Base-by-base conservation (phyloP, 2,113 vertebrate species). In the Pionites leucogaster region DNA sequence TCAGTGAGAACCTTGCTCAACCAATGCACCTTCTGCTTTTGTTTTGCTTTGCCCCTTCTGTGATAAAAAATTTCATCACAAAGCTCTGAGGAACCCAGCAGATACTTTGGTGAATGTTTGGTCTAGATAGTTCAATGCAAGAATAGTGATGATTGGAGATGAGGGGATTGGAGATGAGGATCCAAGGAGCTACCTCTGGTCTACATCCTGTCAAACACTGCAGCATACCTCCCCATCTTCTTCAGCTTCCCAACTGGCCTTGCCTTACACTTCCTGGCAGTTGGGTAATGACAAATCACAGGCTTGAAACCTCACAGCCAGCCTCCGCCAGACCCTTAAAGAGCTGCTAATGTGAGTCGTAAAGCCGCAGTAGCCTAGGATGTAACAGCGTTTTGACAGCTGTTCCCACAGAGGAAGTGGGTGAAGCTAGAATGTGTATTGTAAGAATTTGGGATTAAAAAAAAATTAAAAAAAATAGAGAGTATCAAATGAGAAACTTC, bases 351-450 rank as follows among this genome's bases (percentile, higher is more conserved):
- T 96, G 96, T 88, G 97, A 97, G 97, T 91, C 83, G 95, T 97
- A 96, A 98, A 97, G 97, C 96, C 98, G 60, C 85, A 95, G 97
- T 96, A 94, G 60, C 88, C 90, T 96, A 94, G 98, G 98, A 98
- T 98, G 97, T 94, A 92, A 92, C 96, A 91, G 97, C 92, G 94
- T 98, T 99, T 98, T 97, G 96, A 98, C 98, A 99, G 98, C 98
- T 99, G 98, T 98, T 98, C 96, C 98, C 97, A 19, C 97, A 97
- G 97, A 98, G 98, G 98, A 98, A 98, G 98, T 98, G 98, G 98
- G 97, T 97, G 97, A 97, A 98, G 96, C 93, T 96, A 96, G 97
- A 98, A 93, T 95, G 93, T 39, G 31, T 88, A 78, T 78, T 86
- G 89, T 89, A 74, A 97, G 93, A 97, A 95, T 82, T 44, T 33